Conservation (phyloP, 1,140 invertebrate species). For the Drosophila pallidifrons region DNA sequence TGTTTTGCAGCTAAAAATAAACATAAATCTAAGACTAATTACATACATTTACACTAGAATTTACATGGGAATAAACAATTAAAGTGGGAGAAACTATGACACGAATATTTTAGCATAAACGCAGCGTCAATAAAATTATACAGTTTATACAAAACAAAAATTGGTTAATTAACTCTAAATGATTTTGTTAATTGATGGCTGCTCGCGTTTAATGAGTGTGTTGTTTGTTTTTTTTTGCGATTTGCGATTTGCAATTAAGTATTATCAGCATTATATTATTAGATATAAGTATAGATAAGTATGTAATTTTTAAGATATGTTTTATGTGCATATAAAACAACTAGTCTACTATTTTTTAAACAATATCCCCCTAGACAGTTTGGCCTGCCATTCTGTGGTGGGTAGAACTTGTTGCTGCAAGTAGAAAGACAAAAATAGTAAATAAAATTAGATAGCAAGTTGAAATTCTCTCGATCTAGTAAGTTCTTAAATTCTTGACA, state of each 20-base stretch:
- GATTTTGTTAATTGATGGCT: conserved; percentile 38
- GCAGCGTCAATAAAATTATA: conserved; percentile 40
- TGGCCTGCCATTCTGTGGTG: conserved; percentile 80
- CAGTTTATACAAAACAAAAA: conserved; percentile 7
- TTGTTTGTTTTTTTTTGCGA: neutral
- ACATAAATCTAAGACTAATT: conserved; percentile 59
- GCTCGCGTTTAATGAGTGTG: conserved; percentile 23
- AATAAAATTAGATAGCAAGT: neutral
- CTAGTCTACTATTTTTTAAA: conserved; percentile 54
- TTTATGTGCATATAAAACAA: conserved; percentile 49
- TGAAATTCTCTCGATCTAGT: neutral
- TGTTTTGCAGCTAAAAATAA: conserved; percentile 14
- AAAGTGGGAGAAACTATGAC: conserved; percentile 44
- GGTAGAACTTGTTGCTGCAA: conserved; percentile 69
- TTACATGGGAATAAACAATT: conserved; percentile 33
- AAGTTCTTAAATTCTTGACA: neutral
- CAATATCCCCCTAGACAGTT: conserved; percentile 72
- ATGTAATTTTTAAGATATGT: conserved; percentile 28
- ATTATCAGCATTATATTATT: conserved; percentile 21
- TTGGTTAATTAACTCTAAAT: conserved; percentile 34
- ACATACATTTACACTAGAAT: conserved; percentile 60
- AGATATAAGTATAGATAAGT: conserved; percentile 14
- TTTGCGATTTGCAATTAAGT: conserved; percentile 29
- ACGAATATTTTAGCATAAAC: conserved; percentile 55
- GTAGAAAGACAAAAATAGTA: neutral